Evolutionary conservation across 2,113 vertebrate species (phyloP).

Genomic region (Archilochus colubris): DNA sequence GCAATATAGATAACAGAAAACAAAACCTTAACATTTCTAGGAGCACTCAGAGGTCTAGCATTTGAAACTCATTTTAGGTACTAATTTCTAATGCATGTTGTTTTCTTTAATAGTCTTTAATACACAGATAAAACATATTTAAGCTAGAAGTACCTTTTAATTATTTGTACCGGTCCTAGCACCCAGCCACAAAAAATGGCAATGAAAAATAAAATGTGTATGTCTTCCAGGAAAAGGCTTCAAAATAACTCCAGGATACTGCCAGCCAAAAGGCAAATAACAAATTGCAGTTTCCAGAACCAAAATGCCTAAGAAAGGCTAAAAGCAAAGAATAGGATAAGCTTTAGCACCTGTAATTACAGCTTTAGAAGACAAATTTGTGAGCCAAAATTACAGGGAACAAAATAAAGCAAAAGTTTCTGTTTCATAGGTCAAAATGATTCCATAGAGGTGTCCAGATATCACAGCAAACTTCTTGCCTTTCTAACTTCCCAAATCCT

Average conservation of each 20-base stretch:
- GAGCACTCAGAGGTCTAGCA: not conserved
- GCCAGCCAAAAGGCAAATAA: not conserved
- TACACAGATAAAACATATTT: not conserved
- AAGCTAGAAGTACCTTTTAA: not conserved
- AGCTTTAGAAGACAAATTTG: not conserved
- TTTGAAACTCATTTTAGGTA: not conserved
- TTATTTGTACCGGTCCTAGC: not conserved
- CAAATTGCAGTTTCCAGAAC: not conserved
- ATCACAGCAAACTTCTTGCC: not conserved
- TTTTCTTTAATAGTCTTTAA: not conserved
- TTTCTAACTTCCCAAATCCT: not conserved
- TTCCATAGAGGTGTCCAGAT: not conserved
- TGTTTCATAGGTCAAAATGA: not conserved
- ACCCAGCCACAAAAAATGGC: not conserved
- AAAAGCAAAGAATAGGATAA: not conserved
- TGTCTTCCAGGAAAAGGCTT: not conserved
- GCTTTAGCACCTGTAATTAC: not conserved
- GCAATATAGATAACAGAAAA: not conserved
- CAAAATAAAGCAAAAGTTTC: not conserved
- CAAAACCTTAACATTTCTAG: not conserved
- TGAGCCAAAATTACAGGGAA: not conserved
- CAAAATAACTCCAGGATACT: not conserved
- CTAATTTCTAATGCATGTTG: not conserved
- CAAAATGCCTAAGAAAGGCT: not conserved
- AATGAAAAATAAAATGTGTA: not conserved